Conservation (phyloP, 2,113 vertebrate genomes). For the Petromus typicus region DNA sequence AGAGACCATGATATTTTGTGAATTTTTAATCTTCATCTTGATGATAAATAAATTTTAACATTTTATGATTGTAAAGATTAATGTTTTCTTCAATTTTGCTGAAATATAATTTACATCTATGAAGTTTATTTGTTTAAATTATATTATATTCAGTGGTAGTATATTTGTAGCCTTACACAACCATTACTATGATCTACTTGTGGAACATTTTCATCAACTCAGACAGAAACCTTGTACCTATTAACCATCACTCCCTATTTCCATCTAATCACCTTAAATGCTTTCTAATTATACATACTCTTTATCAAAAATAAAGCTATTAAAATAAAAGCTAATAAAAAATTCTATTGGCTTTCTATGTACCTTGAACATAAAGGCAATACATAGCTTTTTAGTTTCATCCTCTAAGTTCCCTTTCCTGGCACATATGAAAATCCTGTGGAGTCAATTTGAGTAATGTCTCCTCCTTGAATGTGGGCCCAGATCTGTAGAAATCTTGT, state of each 20-base stretch:
- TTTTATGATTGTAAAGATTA: slow-evolving; percentile 18
- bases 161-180: neutral
- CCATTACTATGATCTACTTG: neutral
- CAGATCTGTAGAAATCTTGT: neutral
- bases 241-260: neutral
- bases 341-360: neutral
- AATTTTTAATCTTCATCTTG: slow-evolving; percentile 17
- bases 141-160: neutral
- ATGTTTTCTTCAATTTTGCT: neutral
- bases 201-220: slow-evolving; percentile 4
- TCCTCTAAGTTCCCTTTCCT: neutral
- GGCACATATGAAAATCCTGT: neutral
- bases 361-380: neutral
- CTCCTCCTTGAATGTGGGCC: neutral
- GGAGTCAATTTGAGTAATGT: neutral
- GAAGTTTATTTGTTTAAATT: neutral
- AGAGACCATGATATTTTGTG: neutral
- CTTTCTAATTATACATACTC: neutral
- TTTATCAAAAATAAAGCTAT: neutral
- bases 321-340: too few species aligned
- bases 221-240: neutral
- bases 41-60: neutral
- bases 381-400: neutral
- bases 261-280: neutral
- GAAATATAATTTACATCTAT: neutral